phyloP scores from a whole-genome alignment of 2,888 invertebrate species.

The Chorisops tibialis region DNA sequence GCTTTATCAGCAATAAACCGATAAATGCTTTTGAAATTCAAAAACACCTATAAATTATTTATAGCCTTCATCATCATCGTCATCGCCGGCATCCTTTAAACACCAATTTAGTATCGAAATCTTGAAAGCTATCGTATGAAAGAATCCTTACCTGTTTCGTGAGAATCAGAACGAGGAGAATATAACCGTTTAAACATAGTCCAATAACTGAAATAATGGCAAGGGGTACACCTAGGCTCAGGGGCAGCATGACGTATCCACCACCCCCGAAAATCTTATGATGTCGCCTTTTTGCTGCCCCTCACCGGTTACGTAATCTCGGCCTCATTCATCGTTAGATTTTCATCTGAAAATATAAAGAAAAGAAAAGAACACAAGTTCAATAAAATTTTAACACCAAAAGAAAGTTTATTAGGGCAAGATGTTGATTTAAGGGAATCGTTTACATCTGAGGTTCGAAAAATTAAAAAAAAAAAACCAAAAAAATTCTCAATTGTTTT shows the following conservation, averaged over 20 bases:
- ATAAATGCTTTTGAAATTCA: too few species aligned
- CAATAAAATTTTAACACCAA: not conserved
- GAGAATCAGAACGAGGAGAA: slow-evolving; percentile 24
- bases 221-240: slow-evolving; percentile 25
- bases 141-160: slow-evolving; percentile 25
- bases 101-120: slow-evolving; percentile 1
- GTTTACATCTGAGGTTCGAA: too few species aligned
- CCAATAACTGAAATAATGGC: slow-evolving; percentile 26
- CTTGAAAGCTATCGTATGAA: slow-evolving; percentile 4
- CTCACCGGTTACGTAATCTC: slow-evolving; percentile 17
- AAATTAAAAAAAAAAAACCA: too few species aligned
- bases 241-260: slow-evolving; percentile 27
- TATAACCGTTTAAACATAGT: slow-evolving; percentile 26
- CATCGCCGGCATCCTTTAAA: not conserved
- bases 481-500: too few species aligned
- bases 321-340: slow-evolving; percentile 17
- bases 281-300: slow-evolving; percentile 22
- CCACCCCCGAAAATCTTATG: slow-evolving; percentile 12
- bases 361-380: not conserved
- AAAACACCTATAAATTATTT: slow-evolving; percentile 9
- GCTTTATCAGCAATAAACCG: too few species aligned
- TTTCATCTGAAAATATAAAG: slow-evolving; percentile 17
- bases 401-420: slow-evolving; percentile 5
- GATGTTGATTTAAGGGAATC: too few species aligned
- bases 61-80: slow-evolving; percentile 12